Evolutionary conservation across 2,797 vertebrate genomes (phyloP), one percentile per base, ranked within the genome.

Genomic region (Macroramphosus scolopax): DNA sequence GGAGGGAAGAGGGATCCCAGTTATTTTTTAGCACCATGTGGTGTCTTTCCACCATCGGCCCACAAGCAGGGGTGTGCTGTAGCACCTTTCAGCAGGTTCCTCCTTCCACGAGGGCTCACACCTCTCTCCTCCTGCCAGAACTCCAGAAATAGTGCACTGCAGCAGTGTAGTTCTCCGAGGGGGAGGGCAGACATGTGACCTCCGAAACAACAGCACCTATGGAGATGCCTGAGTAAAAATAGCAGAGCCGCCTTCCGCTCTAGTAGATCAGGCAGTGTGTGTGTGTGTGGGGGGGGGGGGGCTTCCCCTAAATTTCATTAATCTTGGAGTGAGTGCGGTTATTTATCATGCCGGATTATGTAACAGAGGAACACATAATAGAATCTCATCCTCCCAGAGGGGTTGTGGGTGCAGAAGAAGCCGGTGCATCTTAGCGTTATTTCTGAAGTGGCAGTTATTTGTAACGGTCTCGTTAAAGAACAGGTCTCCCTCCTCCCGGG

Each of bases 121-220:
- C 86, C 85, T 83, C 81, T 81, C 84, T 83, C 62, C 22, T 78
- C 74, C 68, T 65, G 67, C 67, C 51, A 53, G 33, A 24, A 62
- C 36, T 50, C 73, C 76, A 81, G 75, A 86, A 89, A 86, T 85
- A 88, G 80, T 72, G 58, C 39, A 68, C 71, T 73, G 75, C 81
- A 75, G 79, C 73, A 71, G 54, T 45, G 47, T 65, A 72, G 39
- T 37, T 75, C 72, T 74, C 56, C 4, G 13, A 60, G 36, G 63
- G 58, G 63, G 67, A 1, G 68, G 41, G 61, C 39, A 16, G 10
- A 61, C 77, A 75, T 68, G 75, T 84, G 80, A 86, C 76, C 70
- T 70, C 36, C 33, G 51, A 68, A 78, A 70, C 61, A 46, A 68
- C 55, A 60, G 51, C 58, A 76, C 77, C 71, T 68, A 66, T 67